A percentile compares a stretch with the other conserved stretches of the same genome.
Conservation (phyloP, 2,113 vertebrate species). For the Cervus canadensis region DNA sequence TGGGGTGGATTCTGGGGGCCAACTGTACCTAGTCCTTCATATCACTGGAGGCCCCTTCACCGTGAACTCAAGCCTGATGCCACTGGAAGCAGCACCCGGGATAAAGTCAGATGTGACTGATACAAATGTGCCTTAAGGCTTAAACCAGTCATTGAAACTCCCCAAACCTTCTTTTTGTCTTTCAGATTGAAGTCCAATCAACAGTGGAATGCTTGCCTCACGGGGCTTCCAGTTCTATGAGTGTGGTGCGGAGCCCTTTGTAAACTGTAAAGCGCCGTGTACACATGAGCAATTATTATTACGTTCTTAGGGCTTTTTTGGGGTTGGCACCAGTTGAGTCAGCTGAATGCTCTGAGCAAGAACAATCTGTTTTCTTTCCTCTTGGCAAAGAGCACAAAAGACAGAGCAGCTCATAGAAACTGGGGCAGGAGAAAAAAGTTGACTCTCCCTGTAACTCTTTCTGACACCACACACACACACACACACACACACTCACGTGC, state of each 20-base stretch:
- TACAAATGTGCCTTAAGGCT: background rate
- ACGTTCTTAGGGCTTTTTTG: slow-evolving; percentile 54
- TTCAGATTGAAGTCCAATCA: slow-evolving; percentile 28
- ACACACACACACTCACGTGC: background rate
- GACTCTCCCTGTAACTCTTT: background rate
- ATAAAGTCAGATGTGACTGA: background rate
- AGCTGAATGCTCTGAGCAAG: slow-evolving; percentile 74
- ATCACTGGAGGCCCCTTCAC: background rate
- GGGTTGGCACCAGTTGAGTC: slow-evolving; percentile 67
- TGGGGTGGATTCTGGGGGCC: background rate
- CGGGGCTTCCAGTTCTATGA: slow-evolving; percentile 23
- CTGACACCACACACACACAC: background rate
- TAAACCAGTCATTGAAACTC: background rate
- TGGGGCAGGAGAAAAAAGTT: slow-evolving; percentile 69
- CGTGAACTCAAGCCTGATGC: background rate
- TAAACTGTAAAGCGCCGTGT: slow-evolving; percentile 64
- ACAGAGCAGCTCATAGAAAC: slow-evolving; percentile 75
- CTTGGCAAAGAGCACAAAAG: slow-evolving; percentile 75
- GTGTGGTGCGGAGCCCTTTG: slow-evolving; percentile 22
- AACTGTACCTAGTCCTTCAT: background rate
- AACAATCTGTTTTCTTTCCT: slow-evolving; percentile 77
- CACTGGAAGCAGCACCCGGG: background rate
- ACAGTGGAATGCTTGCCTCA: background rate
- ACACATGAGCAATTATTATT: slow-evolving; percentile 66
- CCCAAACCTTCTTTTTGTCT: background rate